Evolutionary conservation across 2,113 vertebrate species (phyloP).

Genomic region (Corythornis vintsioides): DNA sequence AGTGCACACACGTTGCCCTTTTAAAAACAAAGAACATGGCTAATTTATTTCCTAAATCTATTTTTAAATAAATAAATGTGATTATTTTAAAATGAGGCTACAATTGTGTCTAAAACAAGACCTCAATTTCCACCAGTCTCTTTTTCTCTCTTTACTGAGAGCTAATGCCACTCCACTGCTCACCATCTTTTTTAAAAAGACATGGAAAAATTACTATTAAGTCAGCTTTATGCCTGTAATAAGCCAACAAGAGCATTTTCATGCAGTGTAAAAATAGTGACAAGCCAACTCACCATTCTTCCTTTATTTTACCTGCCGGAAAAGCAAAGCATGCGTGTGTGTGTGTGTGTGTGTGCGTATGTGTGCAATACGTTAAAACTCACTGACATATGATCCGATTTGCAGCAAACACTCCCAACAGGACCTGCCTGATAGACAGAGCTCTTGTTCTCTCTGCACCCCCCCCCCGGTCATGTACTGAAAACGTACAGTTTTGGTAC

Average conservation of each 20-base stretch:
- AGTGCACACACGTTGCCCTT: constrained; percentile 19
- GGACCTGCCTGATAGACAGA: background rate
- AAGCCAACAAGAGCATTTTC: constrained; percentile 28
- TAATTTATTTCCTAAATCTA: constrained; percentile 44
- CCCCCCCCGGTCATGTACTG: background rate
- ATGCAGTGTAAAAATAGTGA: background rate
- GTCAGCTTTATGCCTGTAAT: constrained; percentile 26
- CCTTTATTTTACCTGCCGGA: constrained; percentile 45
- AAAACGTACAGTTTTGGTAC: background rate
- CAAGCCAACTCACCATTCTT: constrained; percentile 17
- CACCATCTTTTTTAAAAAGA: constrained; percentile 17
- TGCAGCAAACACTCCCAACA: constrained; percentile 18
- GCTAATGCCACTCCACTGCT: background rate
- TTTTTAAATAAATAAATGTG: background rate
- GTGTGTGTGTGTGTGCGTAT: background rate
- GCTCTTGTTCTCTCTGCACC: background rate
- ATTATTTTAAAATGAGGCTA: background rate
- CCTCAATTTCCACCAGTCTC: background rate
- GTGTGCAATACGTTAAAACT: background rate
- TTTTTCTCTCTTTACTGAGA: background rate
- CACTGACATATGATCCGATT: background rate
- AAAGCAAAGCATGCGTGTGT: background rate
- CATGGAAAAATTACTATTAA: constrained; percentile 40
- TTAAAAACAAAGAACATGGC: constrained; percentile 61
- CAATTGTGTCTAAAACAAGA: background rate